Percentiles rank a stretch among this genome's conserved stretches.
These are phyloP conservation scores for Pseudomyrmex dendroicus DNA, from an alignment of 1,140 invertebrate genomes.

Conservation along the genomic window DNA sequence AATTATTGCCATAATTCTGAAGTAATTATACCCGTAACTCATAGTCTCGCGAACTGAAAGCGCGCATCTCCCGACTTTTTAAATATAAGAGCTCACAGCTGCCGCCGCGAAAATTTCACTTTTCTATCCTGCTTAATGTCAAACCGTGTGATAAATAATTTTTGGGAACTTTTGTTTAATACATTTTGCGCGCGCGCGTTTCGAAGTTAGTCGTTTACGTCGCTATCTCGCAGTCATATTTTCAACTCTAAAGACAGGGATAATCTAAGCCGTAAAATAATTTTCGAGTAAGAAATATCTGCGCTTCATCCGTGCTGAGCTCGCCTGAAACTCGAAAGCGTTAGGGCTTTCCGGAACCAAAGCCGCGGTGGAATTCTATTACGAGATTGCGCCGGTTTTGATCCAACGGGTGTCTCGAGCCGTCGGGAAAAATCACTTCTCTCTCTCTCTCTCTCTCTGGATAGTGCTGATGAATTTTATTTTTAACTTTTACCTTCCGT, in stretches of 20 bases:
- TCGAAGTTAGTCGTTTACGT: neutral
- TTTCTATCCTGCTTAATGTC: neutral
- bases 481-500: conserved; percentile 35
- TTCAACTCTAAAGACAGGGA: conserved; percentile 21
- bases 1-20: conserved; percentile 8
- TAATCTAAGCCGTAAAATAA: conserved; percentile 46
- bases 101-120: neutral
- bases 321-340: conserved; percentile 51
- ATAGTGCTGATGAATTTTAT: conserved; percentile 21
- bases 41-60: neutral
- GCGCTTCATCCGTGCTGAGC: conserved; percentile 48
- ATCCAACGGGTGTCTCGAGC: conserved; percentile 40
- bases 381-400: conserved; percentile 55
- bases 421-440: neutral
- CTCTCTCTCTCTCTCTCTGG: neutral
- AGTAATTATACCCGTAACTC: neutral
- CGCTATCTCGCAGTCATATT: conserved; percentile 20
- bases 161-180: neutral
- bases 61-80: neutral
- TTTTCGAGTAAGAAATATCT: conserved; percentile 52
- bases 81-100: too few relatives aligned
- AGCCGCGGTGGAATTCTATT: conserved; percentile 52
- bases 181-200: neutral
- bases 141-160: neutral
- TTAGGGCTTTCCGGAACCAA: conserved; percentile 53